These are phyloP conservation scores for Pseudochaenichthys georgianus DNA, from an alignment of 2,797 vertebrate genomes.

Conservation along the genomic window DNA sequence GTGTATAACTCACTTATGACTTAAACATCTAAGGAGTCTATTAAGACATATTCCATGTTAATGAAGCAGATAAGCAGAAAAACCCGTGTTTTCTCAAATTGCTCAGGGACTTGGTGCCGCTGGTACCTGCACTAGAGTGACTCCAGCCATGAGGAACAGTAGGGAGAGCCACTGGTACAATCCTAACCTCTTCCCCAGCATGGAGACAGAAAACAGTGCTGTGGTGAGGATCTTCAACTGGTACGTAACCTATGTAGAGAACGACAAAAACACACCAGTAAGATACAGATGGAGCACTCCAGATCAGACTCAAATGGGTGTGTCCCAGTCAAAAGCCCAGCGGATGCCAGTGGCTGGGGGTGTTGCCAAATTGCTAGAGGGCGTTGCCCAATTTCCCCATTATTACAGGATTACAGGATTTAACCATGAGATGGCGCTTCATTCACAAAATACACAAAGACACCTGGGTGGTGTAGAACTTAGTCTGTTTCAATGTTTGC, in stretches of 20 bases:
- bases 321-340: too few species aligned
- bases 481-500: too few species aligned
- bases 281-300: neutral
- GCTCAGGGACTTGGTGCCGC: neutral
- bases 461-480: too few species aligned
- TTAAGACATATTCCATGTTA: neutral
- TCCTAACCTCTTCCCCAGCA: slow-evolving; percentile 92
- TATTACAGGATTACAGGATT: too few species aligned
- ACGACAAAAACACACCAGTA: slow-evolving; percentile 2
- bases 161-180: slow-evolving; percentile 95
- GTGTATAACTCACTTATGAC: neutral
- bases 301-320: too few species aligned
- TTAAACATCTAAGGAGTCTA: neutral
- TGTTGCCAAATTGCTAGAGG: too few species aligned
- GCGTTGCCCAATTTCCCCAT: too few species aligned
- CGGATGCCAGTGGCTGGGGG: too few species aligned
- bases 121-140: slow-evolving; percentile 93
- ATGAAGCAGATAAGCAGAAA: neutral
- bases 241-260: slow-evolving; percentile 90
- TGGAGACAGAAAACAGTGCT: slow-evolving; percentile 95
- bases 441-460: too few species aligned
- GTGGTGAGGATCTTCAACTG: slow-evolving; percentile 99
- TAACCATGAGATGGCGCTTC: too few species aligned
- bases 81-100: neutral
- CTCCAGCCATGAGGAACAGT: slow-evolving; percentile 92